These are phyloP conservation scores for Flexamia atlantica DNA, from an alignment of 2,888 invertebrate genomes.

Conservation along the genomic window DNA sequence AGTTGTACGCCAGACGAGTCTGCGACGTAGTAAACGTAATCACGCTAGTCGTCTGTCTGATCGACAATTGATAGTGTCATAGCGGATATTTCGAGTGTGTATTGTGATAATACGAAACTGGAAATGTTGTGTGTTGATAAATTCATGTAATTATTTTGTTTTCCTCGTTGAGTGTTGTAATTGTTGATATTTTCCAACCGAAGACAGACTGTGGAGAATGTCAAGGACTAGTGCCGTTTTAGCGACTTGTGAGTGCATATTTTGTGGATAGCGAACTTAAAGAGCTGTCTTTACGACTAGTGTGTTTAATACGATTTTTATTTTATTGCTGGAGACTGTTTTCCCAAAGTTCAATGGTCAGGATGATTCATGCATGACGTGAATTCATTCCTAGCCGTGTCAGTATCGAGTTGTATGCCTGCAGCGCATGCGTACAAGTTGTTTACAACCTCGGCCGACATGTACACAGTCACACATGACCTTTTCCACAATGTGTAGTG, in stretches of 20 bases:
- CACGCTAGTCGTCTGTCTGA: constrained; percentile 55
- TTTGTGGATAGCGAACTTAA: neutral
- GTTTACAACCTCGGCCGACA: constrained; percentile 75
- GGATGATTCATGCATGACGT: constrained; percentile 70
- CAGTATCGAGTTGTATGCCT: constrained; percentile 67
- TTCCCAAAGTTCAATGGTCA: constrained; percentile 66
- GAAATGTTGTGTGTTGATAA: neutral
- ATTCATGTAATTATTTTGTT: constrained; percentile 2
- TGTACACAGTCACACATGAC: constrained; percentile 72
- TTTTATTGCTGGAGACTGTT: constrained; percentile 19
- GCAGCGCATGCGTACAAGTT: constrained; percentile 76
- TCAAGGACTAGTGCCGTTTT: constrained; percentile 64
- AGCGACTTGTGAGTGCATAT: neutral
- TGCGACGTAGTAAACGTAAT: constrained; percentile 66
- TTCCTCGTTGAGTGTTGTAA: constrained; percentile 48
- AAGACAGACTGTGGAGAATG: constrained; percentile 64
- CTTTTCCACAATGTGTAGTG: constrained; percentile 73
- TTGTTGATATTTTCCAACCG: constrained; percentile 63
- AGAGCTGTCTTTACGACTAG: neutral
- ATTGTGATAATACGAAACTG: neutral
- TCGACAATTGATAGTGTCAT: constrained; percentile 28
- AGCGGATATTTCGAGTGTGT: constrained; percentile 30
- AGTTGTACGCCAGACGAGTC: constrained; percentile 65
- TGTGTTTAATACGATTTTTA: neutral
- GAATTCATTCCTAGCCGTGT: constrained; percentile 65